phyloP scores from a whole-genome alignment of 1,140 invertebrate genomes.

The Parapsyche elsis region DNA sequence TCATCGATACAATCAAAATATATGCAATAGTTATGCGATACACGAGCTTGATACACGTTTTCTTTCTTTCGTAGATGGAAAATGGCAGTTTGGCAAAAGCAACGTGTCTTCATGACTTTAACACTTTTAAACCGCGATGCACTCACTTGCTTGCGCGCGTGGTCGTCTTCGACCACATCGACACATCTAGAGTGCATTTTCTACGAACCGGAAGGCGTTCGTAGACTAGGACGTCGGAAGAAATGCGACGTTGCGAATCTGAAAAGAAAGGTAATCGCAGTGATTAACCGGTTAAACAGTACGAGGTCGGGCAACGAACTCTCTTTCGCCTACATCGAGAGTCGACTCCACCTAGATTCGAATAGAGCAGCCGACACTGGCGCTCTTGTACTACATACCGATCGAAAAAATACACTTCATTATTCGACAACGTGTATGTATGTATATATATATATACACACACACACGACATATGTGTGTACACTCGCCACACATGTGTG shows the following conservation, averaged over 20 bases:
- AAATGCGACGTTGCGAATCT: slow-evolving; percentile 45
- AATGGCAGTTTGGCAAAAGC: not conserved
- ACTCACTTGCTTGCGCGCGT: not conserved
- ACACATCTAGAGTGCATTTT: not conserved
- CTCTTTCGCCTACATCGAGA: slow-evolving; percentile 50
- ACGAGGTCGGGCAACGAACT: slow-evolving; percentile 54
- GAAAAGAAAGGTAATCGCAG: slow-evolving; percentile 50
- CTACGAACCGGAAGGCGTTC: not conserved
- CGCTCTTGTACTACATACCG: slow-evolving; percentile 35
- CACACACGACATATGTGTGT: no score
- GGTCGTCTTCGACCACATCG: not conserved
- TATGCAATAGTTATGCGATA: no score
- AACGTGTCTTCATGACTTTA: no score
- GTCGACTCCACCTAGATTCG: slow-evolving; percentile 50
- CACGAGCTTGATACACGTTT: no score
- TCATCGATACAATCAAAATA: no score
- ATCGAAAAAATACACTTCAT: slow-evolving; percentile 40
- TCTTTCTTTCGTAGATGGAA: not conserved
- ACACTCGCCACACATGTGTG: no score
- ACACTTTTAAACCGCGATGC: not conserved
- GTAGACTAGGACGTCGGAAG: slow-evolving; percentile 30
- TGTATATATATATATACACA: no score
- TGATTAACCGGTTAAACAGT: slow-evolving; percentile 48
- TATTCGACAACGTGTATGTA: not conserved
- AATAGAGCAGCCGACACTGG: slow-evolving; percentile 10